phyloP scores from a whole-genome alignment of 2,888 invertebrate genomes.

The Chymomyza procnemis region DNA sequence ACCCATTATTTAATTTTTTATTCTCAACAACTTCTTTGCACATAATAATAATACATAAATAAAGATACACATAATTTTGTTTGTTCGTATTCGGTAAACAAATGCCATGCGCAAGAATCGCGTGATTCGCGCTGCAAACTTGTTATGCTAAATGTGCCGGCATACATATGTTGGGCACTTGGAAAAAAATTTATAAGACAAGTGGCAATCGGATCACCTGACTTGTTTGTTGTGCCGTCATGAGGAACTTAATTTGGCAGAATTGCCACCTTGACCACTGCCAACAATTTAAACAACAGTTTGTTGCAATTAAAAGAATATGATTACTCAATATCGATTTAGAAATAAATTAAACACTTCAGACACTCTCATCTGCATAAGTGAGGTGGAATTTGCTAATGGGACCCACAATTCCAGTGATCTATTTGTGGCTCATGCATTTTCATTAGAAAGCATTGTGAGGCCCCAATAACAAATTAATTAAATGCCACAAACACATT shows the following conservation, averaged over 20 bases:
- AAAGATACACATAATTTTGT: background rate
- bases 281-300: background rate
- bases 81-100: slow-evolving; percentile 21
- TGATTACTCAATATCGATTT: background rate
- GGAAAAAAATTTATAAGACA: background rate
- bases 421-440: background rate
- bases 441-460: background rate
- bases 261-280: background rate
- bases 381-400: background rate
- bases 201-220: background rate
- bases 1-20: background rate
- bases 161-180: background rate
- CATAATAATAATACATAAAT: background rate
- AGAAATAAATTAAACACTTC: too few species aligned
- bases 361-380: too few species aligned
- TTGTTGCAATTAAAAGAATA: background rate
- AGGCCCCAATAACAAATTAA: background rate
- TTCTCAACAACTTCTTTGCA: background rate
- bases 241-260: slow-evolving; percentile 35
- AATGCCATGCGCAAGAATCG: slow-evolving; percentile 24
- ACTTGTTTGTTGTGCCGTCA: slow-evolving; percentile 9
- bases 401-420: background rate
- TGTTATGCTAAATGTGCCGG: background rate
- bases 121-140: background rate
- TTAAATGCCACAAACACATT: too few species aligned